Evolutionary conservation across 2,113 vertebrate species (phyloP).

Genomic region (Esox niger): DNA sequence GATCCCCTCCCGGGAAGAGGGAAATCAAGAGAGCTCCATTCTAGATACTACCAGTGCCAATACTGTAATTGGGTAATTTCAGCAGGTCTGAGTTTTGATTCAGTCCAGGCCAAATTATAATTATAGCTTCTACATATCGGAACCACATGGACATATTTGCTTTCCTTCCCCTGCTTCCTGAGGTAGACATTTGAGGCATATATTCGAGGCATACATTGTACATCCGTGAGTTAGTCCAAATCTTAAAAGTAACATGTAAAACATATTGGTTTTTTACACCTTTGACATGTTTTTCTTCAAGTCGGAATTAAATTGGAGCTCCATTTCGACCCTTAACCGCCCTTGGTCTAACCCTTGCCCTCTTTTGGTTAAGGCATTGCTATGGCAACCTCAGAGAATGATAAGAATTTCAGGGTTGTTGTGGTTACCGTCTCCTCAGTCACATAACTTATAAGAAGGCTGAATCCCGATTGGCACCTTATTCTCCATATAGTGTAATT

Average conservation of each 20-base stretch:
- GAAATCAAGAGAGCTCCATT: constrained; percentile 58
- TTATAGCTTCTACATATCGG: constrained; percentile 61
- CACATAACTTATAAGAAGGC: too few species aligned
- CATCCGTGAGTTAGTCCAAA: not conserved
- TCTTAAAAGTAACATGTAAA: not conserved
- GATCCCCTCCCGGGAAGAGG: constrained; percentile 52
- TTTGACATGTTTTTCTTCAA: not conserved
- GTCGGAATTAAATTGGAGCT: not conserved
- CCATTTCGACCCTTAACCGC: not conserved
- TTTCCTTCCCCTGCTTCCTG: constrained; percentile 21
- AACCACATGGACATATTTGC: constrained; percentile 59
- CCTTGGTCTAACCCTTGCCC: not conserved
- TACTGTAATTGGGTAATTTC: constrained; percentile 61
- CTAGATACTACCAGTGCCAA: constrained; percentile 53
- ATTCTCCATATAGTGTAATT: too few species aligned
- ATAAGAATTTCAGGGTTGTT: not conserved
- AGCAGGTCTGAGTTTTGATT: constrained; percentile 59
- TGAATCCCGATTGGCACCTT: too few species aligned
- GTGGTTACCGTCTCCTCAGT: not conserved
- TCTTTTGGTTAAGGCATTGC: not conserved
- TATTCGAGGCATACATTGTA: not conserved
- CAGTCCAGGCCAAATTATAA: constrained; percentile 60
- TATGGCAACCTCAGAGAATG: not conserved
- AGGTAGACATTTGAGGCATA: constrained; percentile 15
- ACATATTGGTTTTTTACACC: constrained; percentile 21